These are phyloP conservation scores for Myoxocephalus aenaeus DNA, from an alignment of 2,797 vertebrate genomes.

Conservation along the genomic window DNA sequence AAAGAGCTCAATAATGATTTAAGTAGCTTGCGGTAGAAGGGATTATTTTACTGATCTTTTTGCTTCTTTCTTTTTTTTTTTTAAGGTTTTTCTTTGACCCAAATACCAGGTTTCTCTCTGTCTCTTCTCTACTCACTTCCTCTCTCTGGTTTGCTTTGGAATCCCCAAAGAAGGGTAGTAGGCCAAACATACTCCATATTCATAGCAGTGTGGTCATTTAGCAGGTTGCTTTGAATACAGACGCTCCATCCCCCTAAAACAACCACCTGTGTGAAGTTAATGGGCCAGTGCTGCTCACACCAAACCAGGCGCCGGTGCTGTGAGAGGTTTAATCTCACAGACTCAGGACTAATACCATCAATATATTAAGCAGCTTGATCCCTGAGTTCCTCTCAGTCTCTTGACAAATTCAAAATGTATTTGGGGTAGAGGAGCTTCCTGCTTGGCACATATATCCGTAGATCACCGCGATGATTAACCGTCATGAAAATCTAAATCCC, in stretches of 20 bases:
- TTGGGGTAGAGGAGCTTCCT: conserved; percentile 31
- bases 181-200: conserved; percentile 49
- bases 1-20: conserved; percentile 67
- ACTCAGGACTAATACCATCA: conserved; percentile 72
- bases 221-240: conserved; percentile 37
- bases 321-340: conserved; percentile 72
- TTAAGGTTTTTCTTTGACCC: conserved; percentile 58
- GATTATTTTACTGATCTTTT: conserved; percentile 58
- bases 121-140: conserved; percentile 19
- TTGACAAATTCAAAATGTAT: conserved; percentile 67
- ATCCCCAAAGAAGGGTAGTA: conserved; percentile 44
- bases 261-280: conserved; percentile 56
- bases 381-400: conserved; percentile 60
- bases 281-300: conserved; percentile 53
- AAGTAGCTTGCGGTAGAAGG: conserved; percentile 57
- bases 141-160: conserved; percentile 38
- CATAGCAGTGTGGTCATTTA: conserved; percentile 52
- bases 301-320: conserved; percentile 53
- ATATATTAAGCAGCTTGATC: conserved; percentile 76
- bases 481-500: conserved; percentile 63
- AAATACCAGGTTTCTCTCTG: conserved; percentile 45
- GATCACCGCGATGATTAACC: conserved; percentile 71
- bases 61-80: conserved; percentile 8
- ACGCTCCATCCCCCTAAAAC: neutral
- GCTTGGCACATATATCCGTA: conserved; percentile 61